Evolutionary conservation across 2,888 invertebrate genomes (phyloP), one percentile per base, ranked within the genome.

Genomic region (Zaprionus lineosus): DNA sequence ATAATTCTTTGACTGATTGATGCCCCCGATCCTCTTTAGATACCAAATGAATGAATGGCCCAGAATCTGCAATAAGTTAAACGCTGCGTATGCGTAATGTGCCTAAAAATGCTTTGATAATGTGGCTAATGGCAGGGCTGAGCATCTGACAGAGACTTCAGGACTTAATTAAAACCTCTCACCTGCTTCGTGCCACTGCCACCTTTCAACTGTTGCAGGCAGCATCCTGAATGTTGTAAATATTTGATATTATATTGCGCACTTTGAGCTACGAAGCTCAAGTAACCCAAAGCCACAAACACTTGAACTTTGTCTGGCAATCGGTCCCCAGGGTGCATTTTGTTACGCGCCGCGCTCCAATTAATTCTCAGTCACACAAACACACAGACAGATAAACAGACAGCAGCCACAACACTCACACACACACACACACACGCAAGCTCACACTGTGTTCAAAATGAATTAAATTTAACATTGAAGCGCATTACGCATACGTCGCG

Each of bases 321-420:
- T 76, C 57, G 69, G 65, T 75, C 86, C 75, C 81, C 64, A 64
- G 60, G 74, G 87, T 61, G 64, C 57, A 67, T 70, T 87, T 73
- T 66, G 82, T 56, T 52, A 70, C 53, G 63, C 51, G 53, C 47
- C 16, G 57, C 70, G 59, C 70, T 60, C 59, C 78, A 69, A 69
- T 69, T 69, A 69, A 69, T 69, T 73, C 55, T 36, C 50, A 16
- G 21, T 9, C 36, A 53, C 37, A 14, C 11, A 41, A 5, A 37
- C 40, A 21, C 1, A 24, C 15, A 26, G 6, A 31, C 6, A 34
- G 14, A 36, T 3, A 48, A 6, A 9, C n/a, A n/a, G n/a, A n/a
- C n/a, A n/a, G n/a, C n/a, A n/a, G n/a, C n/a, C n/a, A n/a, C n/a
- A n/a, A n/a, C n/a, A n/a, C n/a, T 33, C 7, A 19, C 6, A 24